Evolutionary conservation across 2,113 vertebrate genomes (phyloP), one percentile per base, ranked within the genome.

Genomic region (Uropsilus gracilis): DNA sequence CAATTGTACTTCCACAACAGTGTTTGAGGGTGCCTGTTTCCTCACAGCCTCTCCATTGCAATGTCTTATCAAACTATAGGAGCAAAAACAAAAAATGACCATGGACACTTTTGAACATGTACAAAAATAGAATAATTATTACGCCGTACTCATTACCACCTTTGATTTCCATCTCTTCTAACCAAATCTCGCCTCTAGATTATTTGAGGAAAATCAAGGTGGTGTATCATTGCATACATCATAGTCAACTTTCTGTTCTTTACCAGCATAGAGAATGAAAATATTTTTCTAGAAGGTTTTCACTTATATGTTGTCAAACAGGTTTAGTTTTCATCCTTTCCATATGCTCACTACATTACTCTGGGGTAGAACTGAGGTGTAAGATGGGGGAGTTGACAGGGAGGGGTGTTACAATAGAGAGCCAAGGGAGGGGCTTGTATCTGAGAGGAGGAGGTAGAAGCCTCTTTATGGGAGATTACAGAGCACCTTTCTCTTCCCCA

Each of bases 401-500:
- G 37, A 44, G n/a, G 14, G 16, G 28, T 24, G 18, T 1, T 3
- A 10, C 16, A 46, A 18, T 26, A 17, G 61, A 14, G 53, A 30
- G 6, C 18, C 2, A 1, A 46, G 34, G 48, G 14, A 22, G 13
- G 37, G 24, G 4, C 4, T 42, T 28, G 18, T 46, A 7, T 46
- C 71, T 28, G 22, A 71, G 44, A 18, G 73, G 50, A 48, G 39
- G 66, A 39, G 44, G 11, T 10, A 28, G 53, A 22, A 46, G n/a
- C 37, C 26, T 30, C 17, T 22, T 28, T 5, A 4, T 0, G 28
- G 68, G 34, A n/a, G 8, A 6, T 77, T 6, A 63, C 81, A 10
- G 57, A 81, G 3, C 16, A 0, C 1, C 2, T 55, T 26, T 76
- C 50, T 83, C 14, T 96, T 53, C 97, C 96, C 39, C 95, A 99